These are phyloP conservation scores for Arrhamphus sclerolepis DNA, from an alignment of 2,797 vertebrate genomes.

Conservation along the genomic window DNA sequence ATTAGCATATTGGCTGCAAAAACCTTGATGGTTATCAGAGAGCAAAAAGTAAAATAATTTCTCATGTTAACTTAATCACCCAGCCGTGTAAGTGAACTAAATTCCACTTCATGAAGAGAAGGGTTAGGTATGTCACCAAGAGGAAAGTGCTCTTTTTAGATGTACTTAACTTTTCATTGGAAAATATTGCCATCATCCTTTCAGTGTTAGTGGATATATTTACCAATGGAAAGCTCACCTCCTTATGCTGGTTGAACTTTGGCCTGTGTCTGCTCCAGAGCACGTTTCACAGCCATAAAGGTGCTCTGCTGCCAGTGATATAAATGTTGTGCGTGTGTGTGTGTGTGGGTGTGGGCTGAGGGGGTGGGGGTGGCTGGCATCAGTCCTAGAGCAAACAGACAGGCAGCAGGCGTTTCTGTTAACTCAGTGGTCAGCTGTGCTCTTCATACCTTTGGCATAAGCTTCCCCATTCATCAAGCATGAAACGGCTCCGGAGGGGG, in stretches of 20 bases:
- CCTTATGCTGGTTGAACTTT: conserved; percentile 45
- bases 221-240: conserved; percentile 27
- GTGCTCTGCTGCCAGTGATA: conserved; percentile 37
- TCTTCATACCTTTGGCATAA: conserved; percentile 60
- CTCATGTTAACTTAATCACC: too few species aligned
- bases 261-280: conserved; percentile 33
- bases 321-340: conserved; percentile 25
- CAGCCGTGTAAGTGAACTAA: too few species aligned
- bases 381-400: conserved; percentile 47
- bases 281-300: conserved; percentile 46
- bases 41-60: too few species aligned
- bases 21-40: too few species aligned
- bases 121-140: conserved; percentile 31
- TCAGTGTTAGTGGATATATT: conserved; percentile 27
- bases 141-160: conserved; percentile 33
- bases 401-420: conserved; percentile 56
- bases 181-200: conserved; percentile 9
- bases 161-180: conserved; percentile 42
- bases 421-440: conserved; percentile 57
- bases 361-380: conserved; percentile 30
- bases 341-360: conserved; percentile 7
- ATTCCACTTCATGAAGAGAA: too few species aligned
- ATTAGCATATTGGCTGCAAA: too few species aligned
- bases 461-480: conserved; percentile 55
- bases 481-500: conserved; percentile 29